Evolutionary conservation across 2,888 invertebrate genomes (phyloP), one percentile per base, ranked within the genome.

Genomic region (Leptothorax acervorum): DNA sequence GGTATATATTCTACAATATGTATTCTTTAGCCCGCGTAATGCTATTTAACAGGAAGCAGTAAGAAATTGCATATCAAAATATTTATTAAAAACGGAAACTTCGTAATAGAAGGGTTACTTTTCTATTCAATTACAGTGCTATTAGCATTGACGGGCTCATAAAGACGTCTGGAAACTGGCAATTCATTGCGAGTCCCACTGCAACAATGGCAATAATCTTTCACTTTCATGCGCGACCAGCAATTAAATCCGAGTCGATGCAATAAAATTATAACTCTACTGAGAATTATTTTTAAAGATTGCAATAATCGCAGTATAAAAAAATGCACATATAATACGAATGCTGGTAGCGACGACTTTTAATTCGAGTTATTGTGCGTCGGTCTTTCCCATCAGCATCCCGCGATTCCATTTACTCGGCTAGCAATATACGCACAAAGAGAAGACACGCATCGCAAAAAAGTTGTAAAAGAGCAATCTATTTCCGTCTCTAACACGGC

Each of bases 401-500:
- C 35, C 23, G 42, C 66, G 39, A 79, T 73, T 5, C 28, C 57
- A 60, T 60, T 79, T 79, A 42, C 45, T 45, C 70, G 55, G 6
- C 53, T 55, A n/a, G 51, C 39, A 51, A 66, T 53, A 66, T 66
- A n/a, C 55, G 42, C 60, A 62, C 83, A 82, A 86, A 83, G 70
- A 89, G 70, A 68, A 63, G 66, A 78, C 53, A 75, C 53, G n/a
- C n/a, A 63, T 71, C 42, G 53, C 76, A 83, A 85, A 83, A 70
- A 89, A 71, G 73, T 62, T 74, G 76, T 62, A 86, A 86, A 85
- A 86, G 70, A 60, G 75, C 83, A 79, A 90, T 90, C 90, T 90
- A 90, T 90, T 88, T 90, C 82, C 78, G 90, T 90, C 89, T 51
- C 74, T 86, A 84, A 82, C 65, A 71, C 88, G 90, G 86, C 90